Percentiles rank a stretch among this genome's conserved stretches.
Evolutionary conservation across 2,113 vertebrate species (phyloP).

Genomic region (Tursiops truncatus): DNA sequence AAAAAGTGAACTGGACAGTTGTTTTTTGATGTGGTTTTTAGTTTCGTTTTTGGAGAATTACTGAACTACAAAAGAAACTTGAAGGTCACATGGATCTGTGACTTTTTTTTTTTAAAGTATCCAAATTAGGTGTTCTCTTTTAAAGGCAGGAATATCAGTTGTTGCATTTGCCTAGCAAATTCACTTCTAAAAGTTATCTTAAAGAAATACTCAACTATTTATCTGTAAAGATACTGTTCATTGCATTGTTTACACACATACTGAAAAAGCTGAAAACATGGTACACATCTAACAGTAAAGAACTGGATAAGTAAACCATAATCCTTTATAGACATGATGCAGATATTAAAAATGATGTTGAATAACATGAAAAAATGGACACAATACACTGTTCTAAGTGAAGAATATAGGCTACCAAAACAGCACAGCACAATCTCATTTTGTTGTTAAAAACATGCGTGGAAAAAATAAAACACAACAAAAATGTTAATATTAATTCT

Average conservation of each 20-base stretch:
- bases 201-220: neutral
- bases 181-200: neutral
- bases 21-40: neutral
- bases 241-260: neutral
- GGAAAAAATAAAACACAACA: neutral
- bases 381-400: neutral
- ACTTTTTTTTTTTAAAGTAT: neutral
- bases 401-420: neutral
- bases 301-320: neutral
- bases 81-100: neutral
- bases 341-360: neutral
- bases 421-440: neutral
- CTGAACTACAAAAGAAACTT: slow-evolving; percentile 25
- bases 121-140: neutral
- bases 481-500: slow-evolving; percentile 21
- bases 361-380: neutral
- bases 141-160: neutral
- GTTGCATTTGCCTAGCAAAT: neutral
- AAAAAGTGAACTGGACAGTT: neutral
- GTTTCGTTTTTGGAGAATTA: neutral
- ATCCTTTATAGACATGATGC: neutral
- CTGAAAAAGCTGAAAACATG: neutral
- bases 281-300: neutral
- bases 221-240: neutral
- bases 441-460: neutral